phyloP scores from a whole-genome alignment of 92 coral and sea anemone genomes.

The Heteractis magnifica region DNA sequence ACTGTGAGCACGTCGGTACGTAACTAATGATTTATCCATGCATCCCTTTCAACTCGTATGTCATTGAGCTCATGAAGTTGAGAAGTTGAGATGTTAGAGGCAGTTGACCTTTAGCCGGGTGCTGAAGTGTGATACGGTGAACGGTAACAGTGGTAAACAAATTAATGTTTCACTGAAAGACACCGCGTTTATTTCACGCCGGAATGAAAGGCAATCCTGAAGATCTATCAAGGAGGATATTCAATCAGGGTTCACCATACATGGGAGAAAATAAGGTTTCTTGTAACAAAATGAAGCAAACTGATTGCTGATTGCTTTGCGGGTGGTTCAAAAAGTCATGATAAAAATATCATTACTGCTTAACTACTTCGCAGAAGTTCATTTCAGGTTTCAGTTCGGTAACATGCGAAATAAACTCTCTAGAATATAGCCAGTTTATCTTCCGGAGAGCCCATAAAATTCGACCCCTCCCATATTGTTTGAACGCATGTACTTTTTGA shows the following conservation, averaged over 20 bases:
- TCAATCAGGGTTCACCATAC: neutral
- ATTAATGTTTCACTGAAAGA: slow-evolving; percentile 29
- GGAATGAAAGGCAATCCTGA: slow-evolving; percentile 23
- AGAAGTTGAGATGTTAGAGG: slow-evolving; percentile 30
- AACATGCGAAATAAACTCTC: too few species aligned
- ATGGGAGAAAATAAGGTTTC: neutral
- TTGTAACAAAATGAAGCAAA: too few species aligned
- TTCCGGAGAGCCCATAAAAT: too few species aligned
- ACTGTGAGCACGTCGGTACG: neutral
- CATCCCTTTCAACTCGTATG: slow-evolving; percentile 25
- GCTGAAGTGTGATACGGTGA: slow-evolving; percentile 36
- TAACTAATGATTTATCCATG: neutral
- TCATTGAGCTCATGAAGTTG: slow-evolving; percentile 37
- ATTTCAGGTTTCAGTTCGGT: too few species aligned
- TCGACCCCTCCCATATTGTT: too few species aligned
- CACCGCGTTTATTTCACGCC: slow-evolving; percentile 30
- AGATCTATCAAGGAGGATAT: slow-evolving; percentile 20
- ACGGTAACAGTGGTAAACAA: slow-evolving; percentile 10
- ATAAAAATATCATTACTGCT: too few species aligned
- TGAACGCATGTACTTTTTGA: too few species aligned
- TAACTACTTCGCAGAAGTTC: too few species aligned
- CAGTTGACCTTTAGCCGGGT: slow-evolving; percentile 37
- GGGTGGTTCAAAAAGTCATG: neutral
- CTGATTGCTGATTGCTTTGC: neutral
- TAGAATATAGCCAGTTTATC: too few species aligned